Conservation (phyloP, 2,888 invertebrate genomes). For the Hoplodrina blanda region DNA sequence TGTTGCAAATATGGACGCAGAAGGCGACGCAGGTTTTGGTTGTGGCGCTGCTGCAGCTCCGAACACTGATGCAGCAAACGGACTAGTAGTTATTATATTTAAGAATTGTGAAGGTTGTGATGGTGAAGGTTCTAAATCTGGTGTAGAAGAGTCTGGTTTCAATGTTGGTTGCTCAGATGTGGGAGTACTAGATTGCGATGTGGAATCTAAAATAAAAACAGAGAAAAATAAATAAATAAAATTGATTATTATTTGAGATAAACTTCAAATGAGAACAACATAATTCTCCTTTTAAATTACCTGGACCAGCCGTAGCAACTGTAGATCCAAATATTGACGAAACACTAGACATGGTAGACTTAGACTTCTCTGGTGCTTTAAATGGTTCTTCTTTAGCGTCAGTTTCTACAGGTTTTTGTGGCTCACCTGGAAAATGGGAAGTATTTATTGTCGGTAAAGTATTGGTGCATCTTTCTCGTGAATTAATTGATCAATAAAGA, state of each 20-base stretch:
- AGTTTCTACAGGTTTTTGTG: slow-evolving; percentile 59
- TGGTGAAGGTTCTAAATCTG: slow-evolving; percentile 36
- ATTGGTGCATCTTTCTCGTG: no score
- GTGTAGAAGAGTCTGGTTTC: slow-evolving; percentile 38
- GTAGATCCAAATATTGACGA: slow-evolving; percentile 70
- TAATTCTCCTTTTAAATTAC: slow-evolving; percentile 34
- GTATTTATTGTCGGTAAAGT: not conserved
- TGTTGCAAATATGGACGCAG: slow-evolving; percentile 64
- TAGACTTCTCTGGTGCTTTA: slow-evolving; percentile 60
- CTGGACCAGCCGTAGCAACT: slow-evolving; percentile 49
- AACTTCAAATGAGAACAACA: not conserved
- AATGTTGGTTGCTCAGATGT: slow-evolving; percentile 49
- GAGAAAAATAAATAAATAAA: not conserved
- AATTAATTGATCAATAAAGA: not conserved
- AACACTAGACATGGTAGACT: slow-evolving; percentile 60
- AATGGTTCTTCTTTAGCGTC: slow-evolving; percentile 62
- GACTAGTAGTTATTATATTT: slow-evolving; percentile 52
- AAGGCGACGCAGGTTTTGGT: slow-evolving; percentile 58
- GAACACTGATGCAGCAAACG: slow-evolving; percentile 74
- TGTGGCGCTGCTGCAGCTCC: slow-evolving; percentile 70
- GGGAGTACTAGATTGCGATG: slow-evolving; percentile 56
- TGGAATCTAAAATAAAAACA: slow-evolving; percentile 66
- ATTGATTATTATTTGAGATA: not conserved
- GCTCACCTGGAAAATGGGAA: slow-evolving; percentile 60
- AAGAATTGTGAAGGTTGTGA: slow-evolving; percentile 52